These are phyloP conservation scores for Epinotia nisella DNA, from an alignment of 2,888 invertebrate species.

Conservation along the genomic window DNA sequence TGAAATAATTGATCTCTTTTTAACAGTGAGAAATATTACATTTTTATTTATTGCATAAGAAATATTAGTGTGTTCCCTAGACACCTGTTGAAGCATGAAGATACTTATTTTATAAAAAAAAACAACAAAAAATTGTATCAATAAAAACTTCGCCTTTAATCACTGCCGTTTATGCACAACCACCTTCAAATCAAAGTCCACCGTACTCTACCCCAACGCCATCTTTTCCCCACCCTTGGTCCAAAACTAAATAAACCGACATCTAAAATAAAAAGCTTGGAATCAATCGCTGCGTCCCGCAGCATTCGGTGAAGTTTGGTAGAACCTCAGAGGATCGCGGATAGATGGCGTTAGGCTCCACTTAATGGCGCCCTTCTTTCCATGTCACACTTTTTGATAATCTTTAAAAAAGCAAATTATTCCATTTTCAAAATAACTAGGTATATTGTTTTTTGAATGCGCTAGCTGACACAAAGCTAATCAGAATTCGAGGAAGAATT, in stretches of 20 bases:
- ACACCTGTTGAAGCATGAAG: background rate
- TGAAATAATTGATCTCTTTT: no score
- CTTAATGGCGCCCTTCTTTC: slow-evolving; percentile 67
- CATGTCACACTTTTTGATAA: slow-evolving; percentile 53
- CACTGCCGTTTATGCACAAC: background rate
- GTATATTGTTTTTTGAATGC: slow-evolving; percentile 15
- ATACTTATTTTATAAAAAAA: no score
- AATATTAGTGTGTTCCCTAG: background rate
- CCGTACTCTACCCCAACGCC: background rate
- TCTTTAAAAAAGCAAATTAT: slow-evolving; percentile 52
- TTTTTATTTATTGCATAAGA: background rate
- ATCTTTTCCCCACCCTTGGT: background rate
- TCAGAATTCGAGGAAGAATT: slow-evolving; percentile 52
- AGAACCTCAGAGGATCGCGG: slow-evolving; percentile 81
- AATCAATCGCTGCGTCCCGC: slow-evolving; percentile 71
- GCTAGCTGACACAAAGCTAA: slow-evolving; percentile 34
- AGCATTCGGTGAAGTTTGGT: slow-evolving; percentile 75
- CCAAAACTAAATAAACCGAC: slow-evolving; percentile 10
- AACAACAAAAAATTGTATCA: background rate
- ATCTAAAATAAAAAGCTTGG: slow-evolving; percentile 33
- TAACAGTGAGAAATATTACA: no score
- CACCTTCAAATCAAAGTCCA: background rate
- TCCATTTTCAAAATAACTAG: slow-evolving; percentile 51
- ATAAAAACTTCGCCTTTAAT: background rate
- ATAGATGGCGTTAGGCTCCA: slow-evolving; percentile 82